Evolutionary conservation across 2,113 vertebrate species (phyloP).

Genomic region (Istiophorus platypterus): DNA sequence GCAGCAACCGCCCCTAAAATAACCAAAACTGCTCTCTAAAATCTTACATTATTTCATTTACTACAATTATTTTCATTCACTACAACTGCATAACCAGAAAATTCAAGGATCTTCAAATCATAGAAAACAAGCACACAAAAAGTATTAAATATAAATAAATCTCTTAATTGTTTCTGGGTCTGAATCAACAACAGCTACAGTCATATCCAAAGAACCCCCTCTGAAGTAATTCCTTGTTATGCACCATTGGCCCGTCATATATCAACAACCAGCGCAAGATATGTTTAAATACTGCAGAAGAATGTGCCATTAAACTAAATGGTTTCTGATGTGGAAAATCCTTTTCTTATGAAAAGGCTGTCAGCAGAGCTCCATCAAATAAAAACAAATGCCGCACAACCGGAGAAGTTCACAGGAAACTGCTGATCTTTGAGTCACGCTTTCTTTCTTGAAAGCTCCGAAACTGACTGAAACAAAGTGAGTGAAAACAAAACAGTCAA

Average conservation of each 20-base stretch:
- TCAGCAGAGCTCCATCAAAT: background rate
- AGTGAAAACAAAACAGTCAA: background rate
- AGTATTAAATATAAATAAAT: constrained; percentile 67
- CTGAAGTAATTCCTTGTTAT: background rate
- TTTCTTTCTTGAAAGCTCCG: too few species aligned
- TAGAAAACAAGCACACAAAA: constrained; percentile 24
- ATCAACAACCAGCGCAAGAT: background rate
- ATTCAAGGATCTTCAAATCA: constrained; percentile 21
- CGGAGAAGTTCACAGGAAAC: background rate
- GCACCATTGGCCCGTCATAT: constrained; percentile 9
- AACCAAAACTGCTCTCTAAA: constrained; percentile 1
- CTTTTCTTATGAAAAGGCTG: background rate
- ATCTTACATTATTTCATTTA: constrained; percentile 22
- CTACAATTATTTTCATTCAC: constrained; percentile 4
- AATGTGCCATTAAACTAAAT: constrained; percentile 1
- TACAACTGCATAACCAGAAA: constrained; percentile 18
- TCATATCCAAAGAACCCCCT: constrained; percentile 8
- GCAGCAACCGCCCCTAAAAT: constrained; percentile 20
- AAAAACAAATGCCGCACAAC: background rate
- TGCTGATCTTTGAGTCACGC: background rate
- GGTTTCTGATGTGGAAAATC: constrained; percentile 8
- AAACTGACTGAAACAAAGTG: too few species aligned
- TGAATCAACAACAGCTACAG: constrained; percentile 30
- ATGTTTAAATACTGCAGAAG: constrained; percentile 51
- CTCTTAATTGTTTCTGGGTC: constrained; percentile 15